Percentiles rank a stretch among this genome's conserved stretches.
Conservation (phyloP, 2,113 vertebrate genomes). For the Prolemur simus region DNA sequence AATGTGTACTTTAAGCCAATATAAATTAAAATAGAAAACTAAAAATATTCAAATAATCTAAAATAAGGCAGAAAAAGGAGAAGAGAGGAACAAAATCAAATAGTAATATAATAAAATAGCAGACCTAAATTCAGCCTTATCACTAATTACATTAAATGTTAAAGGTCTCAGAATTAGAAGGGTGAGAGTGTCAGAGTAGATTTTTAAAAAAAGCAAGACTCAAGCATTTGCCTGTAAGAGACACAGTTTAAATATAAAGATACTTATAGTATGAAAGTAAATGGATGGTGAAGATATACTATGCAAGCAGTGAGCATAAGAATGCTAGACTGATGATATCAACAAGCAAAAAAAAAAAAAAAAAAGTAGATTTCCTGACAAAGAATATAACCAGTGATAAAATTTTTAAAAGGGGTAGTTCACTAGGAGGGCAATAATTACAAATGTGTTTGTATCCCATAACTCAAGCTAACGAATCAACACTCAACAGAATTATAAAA, state of each 20-base stretch:
- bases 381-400: background rate
- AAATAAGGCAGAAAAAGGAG: background rate
- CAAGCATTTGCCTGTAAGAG: background rate
- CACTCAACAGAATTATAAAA: background rate
- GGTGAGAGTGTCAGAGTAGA: background rate
- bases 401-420: background rate
- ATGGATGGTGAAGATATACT: background rate
- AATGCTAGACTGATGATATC: background rate
- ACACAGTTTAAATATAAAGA: background rate
- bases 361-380: background rate
- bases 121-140: background rate
- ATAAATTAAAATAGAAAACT: background rate
- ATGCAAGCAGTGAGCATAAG: background rate
- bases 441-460: background rate
- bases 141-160: background rate
- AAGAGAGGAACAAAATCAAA: background rate
- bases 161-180: background rate
- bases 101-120: background rate
- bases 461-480: background rate
- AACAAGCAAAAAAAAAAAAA: background rate
- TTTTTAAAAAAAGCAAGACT: background rate
- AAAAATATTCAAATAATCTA: background rate
- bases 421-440: background rate
- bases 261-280: background rate
- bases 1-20: background rate